Evolutionary conservation across 2,888 invertebrate species (phyloP), one percentile per base, ranked within the genome.

Genomic region (Myopa testacea): DNA sequence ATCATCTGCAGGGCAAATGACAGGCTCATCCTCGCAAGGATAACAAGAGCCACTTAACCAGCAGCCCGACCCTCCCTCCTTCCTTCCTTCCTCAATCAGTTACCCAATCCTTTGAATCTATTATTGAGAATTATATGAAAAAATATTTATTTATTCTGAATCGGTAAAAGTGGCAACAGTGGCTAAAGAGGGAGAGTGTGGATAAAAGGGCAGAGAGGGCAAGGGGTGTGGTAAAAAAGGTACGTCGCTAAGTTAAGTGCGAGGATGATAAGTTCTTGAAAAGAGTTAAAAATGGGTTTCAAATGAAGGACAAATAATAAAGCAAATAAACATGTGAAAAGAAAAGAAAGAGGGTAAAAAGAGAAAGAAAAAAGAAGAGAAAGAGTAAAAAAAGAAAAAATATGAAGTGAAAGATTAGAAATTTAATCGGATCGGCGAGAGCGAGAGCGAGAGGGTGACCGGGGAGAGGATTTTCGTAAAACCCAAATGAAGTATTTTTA

Each of bases 1-100:
- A 78, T 80, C 81, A 81, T 80, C 78, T 79, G 80, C 76, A 76
- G 73, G 73, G 19, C 76, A 70, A 76, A n/a, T 38, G 38, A n/a
- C n/a, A 10, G n/a, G 55, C 37, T 16, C 7, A n/a, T 58, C 58
- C 37, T 0, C 19, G 37, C 58, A 58, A 58, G 55, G n/a, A 16
- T 45, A 68, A 58, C 55, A 38, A 71, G 37, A 38, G 26, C 34
- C 37, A 63, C 19, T 55, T 58, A 58, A 71, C 7, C 58, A 58
- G 55, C 58, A n/a, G 10, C 45, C 45, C 10, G 6, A 1, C 45
- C 10, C 45, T 3, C 6, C 45, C 7, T 8, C 6, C 10, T 3
- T 10, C 10, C 45, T 6, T 6, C 45, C 3, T 45, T 45, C 10
- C 10, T 10, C 38, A 34, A 58, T 12, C 58, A 34, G 14, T n/a